Base-by-base conservation (phyloP, 1,140 invertebrate genomes). In the Rhizoglyphus robini region DNA sequence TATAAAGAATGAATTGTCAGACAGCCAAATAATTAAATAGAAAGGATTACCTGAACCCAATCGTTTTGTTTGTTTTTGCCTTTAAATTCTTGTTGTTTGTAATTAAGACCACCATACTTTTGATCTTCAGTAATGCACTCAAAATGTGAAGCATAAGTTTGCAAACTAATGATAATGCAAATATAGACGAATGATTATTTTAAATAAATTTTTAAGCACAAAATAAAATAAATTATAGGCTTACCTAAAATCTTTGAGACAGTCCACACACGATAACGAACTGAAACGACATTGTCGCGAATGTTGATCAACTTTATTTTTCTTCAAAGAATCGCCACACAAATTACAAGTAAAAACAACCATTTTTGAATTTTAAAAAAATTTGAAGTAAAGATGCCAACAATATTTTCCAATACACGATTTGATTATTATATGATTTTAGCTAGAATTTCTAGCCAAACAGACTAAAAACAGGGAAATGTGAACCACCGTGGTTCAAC, bases 101-200 rank as follows among this genome's bases (percentile, higher is more conserved):
- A 92, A 68, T 86, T 83, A 76, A 88, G 86, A 15, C 84, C 90
- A 32, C 88, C 86, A 73, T 96, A 96, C 70, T 90, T 85, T 76
- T 96, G 83, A 47, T 87, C 84, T 79, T 96, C 93, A 3, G 84
- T 86, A 46, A 96, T 82, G 77, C 93, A 96, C 78, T 91, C 90
- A n/a, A 79, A 89, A 74, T 96, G 93, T 2, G 75, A 76, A 27
- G 82, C 80, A 76, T 90, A 95, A 38, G 87, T 86, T 68, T 91
- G 80, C 1, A 81, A 84, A 69, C 88, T 89, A 73, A 74, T 81
- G 80, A 72, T 68, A 69, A 70, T 49, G 68, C 72, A 65, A 68
- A 57, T 65, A 78, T 76, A 81, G 65, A 65, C 60, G 58, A 65
- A 61, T 66, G 25, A 65, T 20, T 65, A 32, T 5, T 38, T 32